Base-by-base conservation (phyloP, 2,888 invertebrate species). In the Agriopis leucophaearia region DNA sequence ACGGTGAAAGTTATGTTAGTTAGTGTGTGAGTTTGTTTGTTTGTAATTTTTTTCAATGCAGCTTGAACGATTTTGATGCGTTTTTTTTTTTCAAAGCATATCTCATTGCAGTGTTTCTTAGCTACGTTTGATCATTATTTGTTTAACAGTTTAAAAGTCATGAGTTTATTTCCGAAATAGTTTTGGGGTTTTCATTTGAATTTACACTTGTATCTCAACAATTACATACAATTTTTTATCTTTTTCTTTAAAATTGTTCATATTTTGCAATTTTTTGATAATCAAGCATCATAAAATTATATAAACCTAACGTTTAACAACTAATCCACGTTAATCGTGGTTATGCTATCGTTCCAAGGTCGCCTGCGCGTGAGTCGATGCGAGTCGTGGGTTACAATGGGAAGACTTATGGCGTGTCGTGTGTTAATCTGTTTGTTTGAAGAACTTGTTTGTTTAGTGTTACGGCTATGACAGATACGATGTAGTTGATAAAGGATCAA, bases 291-390 rank as follows among this genome's bases (percentile, higher is more conserved):
- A 50, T 27, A 27, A 10, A 10, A 27, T 6, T 18, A 50, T 50
- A 7, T 16, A 15, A 8, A 52, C 8, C 8, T 15, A 38, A 45
- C n/a, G 13, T 18, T 47, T 55, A 45, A 45, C 10, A 42, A 16
- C 9, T 36, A 27, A 54, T 36, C 38, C 47, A 48, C 47, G 36
- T 40, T 40, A 36, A 58, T 59, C 59, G 47, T 50, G 35, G 42
- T 50, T 16, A 36, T 48, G 56, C 45, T 66, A 66, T 57, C 61
- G 61, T 18, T 55, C 38, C 69, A 69, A 66, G 69, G 69, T 44
- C 65, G 57, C 45, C 15, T 52, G 56, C 57, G 57, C 40, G 57
- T 57, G 52, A 61, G 56, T 66, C 15, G 44, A 51, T 38, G 64
- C 48, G 52, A 54, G 13, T 8, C 36, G 18, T 64, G 44, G 16